Percentiles rank a stretch among this genome's conserved stretches.
These are phyloP conservation scores for Leptinotarsa undecemlineata DNA, from an alignment of 1,140 invertebrate species.

Conservation along the genomic window DNA sequence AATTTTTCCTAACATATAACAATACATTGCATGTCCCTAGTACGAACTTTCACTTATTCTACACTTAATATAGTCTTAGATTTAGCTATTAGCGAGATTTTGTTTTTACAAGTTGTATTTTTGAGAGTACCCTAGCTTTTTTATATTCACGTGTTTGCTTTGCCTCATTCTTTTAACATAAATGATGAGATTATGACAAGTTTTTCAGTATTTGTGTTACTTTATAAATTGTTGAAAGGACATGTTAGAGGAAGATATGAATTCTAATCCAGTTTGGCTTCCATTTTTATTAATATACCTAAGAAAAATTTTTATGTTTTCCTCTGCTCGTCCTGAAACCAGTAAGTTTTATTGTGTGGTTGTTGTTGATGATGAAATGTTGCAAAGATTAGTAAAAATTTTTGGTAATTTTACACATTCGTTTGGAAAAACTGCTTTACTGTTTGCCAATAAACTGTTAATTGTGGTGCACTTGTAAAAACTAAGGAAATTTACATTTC, in stretches of 20 bases:
- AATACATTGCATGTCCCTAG: slow-evolving; percentile 54
- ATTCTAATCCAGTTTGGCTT: slow-evolving; percentile 49
- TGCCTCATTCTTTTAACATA: slow-evolving; percentile 32
- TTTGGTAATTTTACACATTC: slow-evolving; percentile 28
- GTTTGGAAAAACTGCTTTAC: slow-evolving; percentile 36
- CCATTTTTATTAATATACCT: slow-evolving; percentile 44
- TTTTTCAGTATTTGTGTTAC: slow-evolving; percentile 37
- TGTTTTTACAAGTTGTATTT: slow-evolving; percentile 22
- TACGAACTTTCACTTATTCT: slow-evolving; percentile 48
- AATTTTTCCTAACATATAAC: slow-evolving; percentile 52
- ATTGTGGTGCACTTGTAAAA: neutral
- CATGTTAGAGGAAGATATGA: slow-evolving; percentile 36
- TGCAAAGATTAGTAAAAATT: slow-evolving; percentile 8
- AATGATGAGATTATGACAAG: slow-evolving; percentile 47
- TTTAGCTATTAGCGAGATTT: slow-evolving; percentile 46
- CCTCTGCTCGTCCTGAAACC: slow-evolving; percentile 36
- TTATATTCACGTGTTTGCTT: slow-evolving; percentile 23
- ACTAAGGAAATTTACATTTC: neutral
- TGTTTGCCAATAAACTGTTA: slow-evolving; percentile 2
- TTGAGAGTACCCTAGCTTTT: slow-evolving; percentile 25
- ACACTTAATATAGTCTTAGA: slow-evolving; percentile 50
- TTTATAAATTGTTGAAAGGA: slow-evolving; percentile 26
- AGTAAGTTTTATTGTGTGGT: slow-evolving; percentile 46
- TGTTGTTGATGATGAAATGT: slow-evolving; percentile 50
- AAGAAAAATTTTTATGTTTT: slow-evolving; percentile 45